Evolutionary conservation across 2,888 invertebrate genomes (phyloP).

Genomic region (Lepidocyrtinus sp.): DNA sequence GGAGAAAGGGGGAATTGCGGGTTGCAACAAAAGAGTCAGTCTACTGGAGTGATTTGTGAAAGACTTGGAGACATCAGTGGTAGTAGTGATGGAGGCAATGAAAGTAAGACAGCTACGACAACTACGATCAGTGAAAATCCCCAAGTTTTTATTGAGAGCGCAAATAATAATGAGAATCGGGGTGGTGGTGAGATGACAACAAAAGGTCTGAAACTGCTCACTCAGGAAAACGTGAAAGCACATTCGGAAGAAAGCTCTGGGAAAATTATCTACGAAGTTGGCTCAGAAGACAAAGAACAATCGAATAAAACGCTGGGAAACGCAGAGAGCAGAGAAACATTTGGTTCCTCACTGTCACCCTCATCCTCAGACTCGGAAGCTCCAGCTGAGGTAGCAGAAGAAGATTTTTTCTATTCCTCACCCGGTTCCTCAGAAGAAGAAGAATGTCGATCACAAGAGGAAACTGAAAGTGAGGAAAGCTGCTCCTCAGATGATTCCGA

Average conservation of each 20-base stretch:
- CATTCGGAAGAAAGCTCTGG: constrained; percentile 46
- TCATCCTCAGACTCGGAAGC: constrained; percentile 63
- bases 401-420: constrained; percentile 70
- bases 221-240: constrained; percentile 58
- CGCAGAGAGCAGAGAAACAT: constrained; percentile 63
- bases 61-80: not conserved
- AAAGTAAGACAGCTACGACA: constrained; percentile 37
- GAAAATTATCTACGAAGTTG: constrained; percentile 50
- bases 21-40: constrained; percentile 1
- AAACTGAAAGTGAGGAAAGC: constrained; percentile 56
- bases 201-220: constrained; percentile 54
- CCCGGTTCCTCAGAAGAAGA: constrained; percentile 61
- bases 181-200: constrained; percentile 50
- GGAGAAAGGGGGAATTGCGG: constrained; percentile 13
- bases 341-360: constrained; percentile 64
- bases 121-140: constrained; percentile 19
- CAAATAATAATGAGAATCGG: constrained; percentile 42
- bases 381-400: constrained; percentile 69
- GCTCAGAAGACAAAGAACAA: constrained; percentile 43
- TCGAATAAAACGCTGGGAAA: constrained; percentile 54
- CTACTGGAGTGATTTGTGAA: constrained; percentile 18
- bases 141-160: constrained; percentile 49
- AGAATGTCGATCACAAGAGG: constrained; percentile 57
- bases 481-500: constrained; percentile 64
- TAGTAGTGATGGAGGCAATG: constrained; percentile 30